Conservation (phyloP, 2,113 vertebrate species). For the Phylloscopus whistleri region DNA sequence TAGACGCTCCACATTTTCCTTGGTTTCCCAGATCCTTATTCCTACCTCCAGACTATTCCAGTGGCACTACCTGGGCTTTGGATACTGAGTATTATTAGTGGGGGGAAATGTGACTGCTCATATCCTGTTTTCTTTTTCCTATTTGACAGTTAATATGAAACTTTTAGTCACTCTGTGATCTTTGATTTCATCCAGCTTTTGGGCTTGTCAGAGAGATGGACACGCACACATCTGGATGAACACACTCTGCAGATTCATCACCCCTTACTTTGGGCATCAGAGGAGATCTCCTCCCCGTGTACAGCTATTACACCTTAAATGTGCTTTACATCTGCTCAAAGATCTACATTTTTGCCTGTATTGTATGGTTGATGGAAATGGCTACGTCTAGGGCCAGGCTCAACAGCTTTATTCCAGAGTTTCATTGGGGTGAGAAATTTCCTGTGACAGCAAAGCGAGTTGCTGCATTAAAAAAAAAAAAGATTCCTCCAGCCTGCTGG, state of each 20-base stretch:
- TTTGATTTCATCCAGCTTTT: background rate
- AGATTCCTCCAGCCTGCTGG: too few relatives aligned
- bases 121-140: background rate
- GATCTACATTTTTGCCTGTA: background rate
- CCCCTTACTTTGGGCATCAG: background rate
- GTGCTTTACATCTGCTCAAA: background rate
- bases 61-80: background rate
- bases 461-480: background rate
- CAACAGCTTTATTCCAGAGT: background rate
- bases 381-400: background rate
- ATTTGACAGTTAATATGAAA: background rate
- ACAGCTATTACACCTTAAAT: background rate
- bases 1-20: background rate
- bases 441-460: background rate
- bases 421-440: background rate
- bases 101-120: background rate
- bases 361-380: background rate
- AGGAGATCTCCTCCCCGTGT: background rate
- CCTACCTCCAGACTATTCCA: background rate
- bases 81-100: background rate
- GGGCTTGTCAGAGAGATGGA: background rate
- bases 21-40: background rate
- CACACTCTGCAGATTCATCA: background rate
- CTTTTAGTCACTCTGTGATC: background rate
- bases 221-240: rapidly evolving